Evolutionary conservation across 2,888 invertebrate species (phyloP), one percentile per base, ranked within the genome.

Genomic region (Eupithecia exiguata): DNA sequence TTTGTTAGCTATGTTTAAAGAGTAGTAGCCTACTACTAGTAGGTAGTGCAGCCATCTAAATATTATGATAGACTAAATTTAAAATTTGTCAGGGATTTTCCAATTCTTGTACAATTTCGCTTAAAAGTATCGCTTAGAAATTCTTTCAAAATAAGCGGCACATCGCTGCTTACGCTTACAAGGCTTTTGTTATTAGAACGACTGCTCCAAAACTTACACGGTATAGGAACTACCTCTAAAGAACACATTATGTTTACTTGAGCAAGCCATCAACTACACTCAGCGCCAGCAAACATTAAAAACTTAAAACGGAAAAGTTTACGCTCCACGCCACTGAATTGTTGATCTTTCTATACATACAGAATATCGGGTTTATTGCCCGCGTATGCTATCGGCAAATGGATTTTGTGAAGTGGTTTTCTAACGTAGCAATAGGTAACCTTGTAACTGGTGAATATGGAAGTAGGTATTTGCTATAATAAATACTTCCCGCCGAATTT

Each of bases 331-430:
- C 71, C 78, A 74, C 72, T 85, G 84, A 84, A 85, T 85, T 85
- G 73, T 84, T 86, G 82, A 86, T 84, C 78, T 80, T 79, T 72
- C 77, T 25, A 80, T 84, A 84, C 81, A 84, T 84, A 84, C 77
- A 69, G 72, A 78, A 84, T 79, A 78, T 77, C 72, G 9, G 62
- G 77, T 81, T 82, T 85, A 83, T 86, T 83, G 78, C 71, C 77
- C 35, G 35, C 46, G 67, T 71, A 69, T 68, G 58, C 18, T 53
- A 62, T 43, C 61, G 30, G 25, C 43, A 40, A 58, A 69, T 73
- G 65, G 58, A 66, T 69, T 73, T 73, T 58, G 58, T 16, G 30
- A 30, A 66, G n/a, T 25, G 58, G 21, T 25, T 53, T 58, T 58
- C 5, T 58, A 46, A 46, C 1, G n/a, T 40, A 49, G 7, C 7